Evolutionary conservation across 2,113 vertebrate genomes (phyloP), one percentile per base, ranked within the genome.

Genomic region (Campylorhamphus procurvoides): DNA sequence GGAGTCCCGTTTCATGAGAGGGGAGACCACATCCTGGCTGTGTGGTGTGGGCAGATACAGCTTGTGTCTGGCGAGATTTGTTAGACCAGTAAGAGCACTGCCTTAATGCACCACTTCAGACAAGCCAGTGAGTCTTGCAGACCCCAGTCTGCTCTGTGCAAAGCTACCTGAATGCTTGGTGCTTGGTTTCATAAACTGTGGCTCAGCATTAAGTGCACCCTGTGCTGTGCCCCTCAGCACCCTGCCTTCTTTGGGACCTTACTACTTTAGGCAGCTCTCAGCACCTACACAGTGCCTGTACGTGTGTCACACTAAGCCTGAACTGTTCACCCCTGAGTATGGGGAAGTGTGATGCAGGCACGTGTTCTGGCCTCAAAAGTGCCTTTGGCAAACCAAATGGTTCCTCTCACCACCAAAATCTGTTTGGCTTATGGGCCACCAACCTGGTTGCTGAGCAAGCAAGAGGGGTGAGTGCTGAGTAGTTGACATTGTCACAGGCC

Each of bases 301-400:
- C 25, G 40, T 0, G 0, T 63, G 33, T 53, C 0, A 0, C 18
- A 1, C 3, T 2, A 49, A 67, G 9, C 27, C 29, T 31, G 73
- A 62, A 11, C 28, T 58, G 7, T 46, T 76, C 10, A 10, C 35
- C n/a, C 31, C 10, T 9, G 25, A n/a, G 23, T 23, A 14, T 6
- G 31, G 19, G n/a, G 23, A 39, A 50, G 44, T 0, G 0, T 35
- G 55, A 39, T 44, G 14, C 29, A 37, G 55, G 25, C 4, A 5
- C 27, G 17, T 5, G 3, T 72, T 75, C 35, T 76, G 76, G 23
- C 42, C 25, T 55, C 44, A 7, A 6, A 46, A 46, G 28, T 72
- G 52, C 14, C 25, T 63, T 59, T 55, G 55, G 42, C 24, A 71
- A 87, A 71, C 11, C 0, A 2, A 53, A 17, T 4, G 42, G 12